Evolutionary conservation across 2,113 vertebrate genomes (phyloP).

Genomic region (Protobothrops mucrosquamatus): DNA sequence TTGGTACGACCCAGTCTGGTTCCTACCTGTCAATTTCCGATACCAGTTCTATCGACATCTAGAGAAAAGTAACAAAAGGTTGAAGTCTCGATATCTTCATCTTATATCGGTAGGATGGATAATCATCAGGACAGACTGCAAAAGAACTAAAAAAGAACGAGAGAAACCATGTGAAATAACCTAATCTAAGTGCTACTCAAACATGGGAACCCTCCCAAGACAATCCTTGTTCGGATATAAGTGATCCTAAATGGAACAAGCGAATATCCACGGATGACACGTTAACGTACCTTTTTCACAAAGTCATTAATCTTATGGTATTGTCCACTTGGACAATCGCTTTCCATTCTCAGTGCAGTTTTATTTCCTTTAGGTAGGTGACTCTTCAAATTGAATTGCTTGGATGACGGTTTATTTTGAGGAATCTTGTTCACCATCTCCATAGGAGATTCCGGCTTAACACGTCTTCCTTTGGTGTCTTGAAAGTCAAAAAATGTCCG

Average conservation of each 20-base stretch:
- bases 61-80: too few species aligned
- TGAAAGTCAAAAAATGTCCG: constrained; percentile 46
- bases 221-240: not conserved
- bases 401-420: constrained; percentile 13
- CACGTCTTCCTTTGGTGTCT: constrained; percentile 25
- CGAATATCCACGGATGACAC: not conserved
- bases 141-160: too few species aligned
- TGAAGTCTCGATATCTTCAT: too few species aligned
- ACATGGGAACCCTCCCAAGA: not conserved
- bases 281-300: constrained; percentile 73
- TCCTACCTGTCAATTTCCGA: too few species aligned
- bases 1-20: too few species aligned
- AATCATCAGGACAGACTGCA: too few species aligned
- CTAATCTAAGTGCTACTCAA: not conserved
- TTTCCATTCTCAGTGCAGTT: constrained; percentile 34
- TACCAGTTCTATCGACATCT: too few species aligned
- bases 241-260: not conserved
- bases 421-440: constrained; percentile 22
- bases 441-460: constrained; percentile 10
- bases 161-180: not conserved
- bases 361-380: constrained; percentile 29
- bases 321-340: constrained; percentile 65
- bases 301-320: constrained; percentile 69
- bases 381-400: not conserved
- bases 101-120: too few species aligned